phyloP scores from a whole-genome alignment of 1,140 invertebrate genomes.

The Gryllus bimaculatus region DNA sequence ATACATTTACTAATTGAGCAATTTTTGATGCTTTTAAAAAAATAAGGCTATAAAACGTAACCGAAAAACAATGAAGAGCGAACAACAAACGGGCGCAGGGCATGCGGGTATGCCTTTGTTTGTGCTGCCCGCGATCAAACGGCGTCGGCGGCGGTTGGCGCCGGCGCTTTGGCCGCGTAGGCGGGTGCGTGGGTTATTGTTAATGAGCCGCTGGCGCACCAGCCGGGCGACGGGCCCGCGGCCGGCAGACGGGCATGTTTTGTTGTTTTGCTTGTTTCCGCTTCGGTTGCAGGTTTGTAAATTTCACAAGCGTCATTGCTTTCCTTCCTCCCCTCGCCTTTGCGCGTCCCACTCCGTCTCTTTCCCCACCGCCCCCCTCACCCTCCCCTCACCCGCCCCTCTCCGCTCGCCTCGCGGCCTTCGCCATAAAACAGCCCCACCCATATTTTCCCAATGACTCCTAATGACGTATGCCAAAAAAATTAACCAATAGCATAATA shows the following conservation, averaged over 20 bases:
- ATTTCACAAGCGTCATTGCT: constrained; percentile 17
- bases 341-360: neutral
- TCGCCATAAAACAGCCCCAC: neutral
- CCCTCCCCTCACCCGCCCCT: neutral
- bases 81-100: neutral
- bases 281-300: constrained; percentile 13
- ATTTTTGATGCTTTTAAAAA: neutral
- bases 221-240: neutral
- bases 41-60: neutral
- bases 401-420: neutral
- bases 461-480: constrained; percentile 14
- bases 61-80: neutral
- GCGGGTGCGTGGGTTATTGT: no score
- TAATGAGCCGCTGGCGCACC: neutral
- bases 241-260: neutral
- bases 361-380: no score
- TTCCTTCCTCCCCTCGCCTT: constrained; percentile 11
- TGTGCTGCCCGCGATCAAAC: neutral
- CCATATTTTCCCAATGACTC: constrained; percentile 13
- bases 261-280: constrained; percentile 16
- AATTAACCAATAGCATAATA: neutral
- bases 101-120: neutral
- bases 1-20: neutral
- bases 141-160: neutral
- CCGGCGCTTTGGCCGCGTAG: neutral